These are phyloP conservation scores for Lepas anatifera DNA, from an alignment of 2,888 invertebrate species.

Conservation along the genomic window DNA sequence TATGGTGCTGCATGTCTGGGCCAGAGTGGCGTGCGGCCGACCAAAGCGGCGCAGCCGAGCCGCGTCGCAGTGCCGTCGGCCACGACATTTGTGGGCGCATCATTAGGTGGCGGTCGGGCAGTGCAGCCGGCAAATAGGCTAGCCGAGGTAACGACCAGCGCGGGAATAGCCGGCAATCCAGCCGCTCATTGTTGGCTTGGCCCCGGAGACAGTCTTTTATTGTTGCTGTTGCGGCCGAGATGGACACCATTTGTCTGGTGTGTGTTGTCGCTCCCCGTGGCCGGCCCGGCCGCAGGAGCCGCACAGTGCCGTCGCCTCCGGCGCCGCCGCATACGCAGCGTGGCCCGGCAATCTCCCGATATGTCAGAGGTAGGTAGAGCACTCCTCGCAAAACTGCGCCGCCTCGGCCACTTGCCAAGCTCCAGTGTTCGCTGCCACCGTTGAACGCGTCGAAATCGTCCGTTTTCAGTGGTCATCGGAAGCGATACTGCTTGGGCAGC, in stretches of 20 bases:
- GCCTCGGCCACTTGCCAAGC: too few species aligned
- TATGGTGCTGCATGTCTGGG: background rate
- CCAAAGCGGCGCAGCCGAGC: background rate
- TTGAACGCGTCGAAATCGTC: too few species aligned
- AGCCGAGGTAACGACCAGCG: background rate
- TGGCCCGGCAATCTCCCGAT: too few species aligned
- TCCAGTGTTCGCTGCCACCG: too few species aligned
- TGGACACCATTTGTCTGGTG: conserved; percentile 6
- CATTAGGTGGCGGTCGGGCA: background rate
- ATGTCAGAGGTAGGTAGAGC: too few species aligned
- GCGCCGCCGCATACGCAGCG: background rate
- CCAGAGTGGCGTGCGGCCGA: too few species aligned
- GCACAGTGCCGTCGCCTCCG: background rate
- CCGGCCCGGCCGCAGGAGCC: background rate
- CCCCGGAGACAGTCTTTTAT: conserved; percentile 12
- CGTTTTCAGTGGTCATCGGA: too few species aligned
- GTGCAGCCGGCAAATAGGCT: conserved; percentile 3
- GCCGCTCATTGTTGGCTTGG: background rate
- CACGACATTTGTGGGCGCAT: background rate
- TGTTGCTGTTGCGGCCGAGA: conserved; percentile 11
- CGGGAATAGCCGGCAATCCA: conserved; percentile 3
- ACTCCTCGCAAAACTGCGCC: too few species aligned
- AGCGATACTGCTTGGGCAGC: too few species aligned
- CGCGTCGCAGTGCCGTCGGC: background rate
- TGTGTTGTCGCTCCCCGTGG: background rate